These are phyloP conservation scores for Globodera rostochiensis DNA, from an alignment of 1,140 invertebrate genomes.

Conservation along the genomic window DNA sequence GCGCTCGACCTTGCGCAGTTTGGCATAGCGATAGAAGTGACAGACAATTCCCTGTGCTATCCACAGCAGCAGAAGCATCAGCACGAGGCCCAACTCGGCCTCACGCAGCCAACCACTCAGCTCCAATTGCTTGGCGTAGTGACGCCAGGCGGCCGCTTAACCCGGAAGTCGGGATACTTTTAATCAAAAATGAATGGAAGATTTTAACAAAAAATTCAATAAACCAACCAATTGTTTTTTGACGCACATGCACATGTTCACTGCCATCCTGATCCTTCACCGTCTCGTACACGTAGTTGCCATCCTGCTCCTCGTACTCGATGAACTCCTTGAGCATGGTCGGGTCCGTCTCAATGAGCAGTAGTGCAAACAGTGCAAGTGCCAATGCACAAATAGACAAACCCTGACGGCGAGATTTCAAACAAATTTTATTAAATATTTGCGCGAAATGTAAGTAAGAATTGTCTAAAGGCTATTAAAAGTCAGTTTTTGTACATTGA, in stretches of 20 bases:
- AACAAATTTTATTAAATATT: no score
- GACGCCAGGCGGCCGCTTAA: not conserved
- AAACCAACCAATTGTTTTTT: not conserved
- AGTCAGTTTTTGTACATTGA: conserved; percentile 5
- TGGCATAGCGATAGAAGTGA: conserved; percentile 24
- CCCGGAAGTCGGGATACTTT: no score
- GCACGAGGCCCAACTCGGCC: conserved; percentile 7
- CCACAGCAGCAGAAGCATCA: conserved; percentile 16
- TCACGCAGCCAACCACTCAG: not conserved
- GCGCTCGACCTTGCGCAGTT: conserved; percentile 14
- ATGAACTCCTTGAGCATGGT: not conserved
- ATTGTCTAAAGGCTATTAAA: no score
- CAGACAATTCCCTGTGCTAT: conserved; percentile 21
- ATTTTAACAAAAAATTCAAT: no score
- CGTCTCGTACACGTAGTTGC: not conserved
- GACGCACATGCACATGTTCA: not conserved
- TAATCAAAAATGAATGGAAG: no score
- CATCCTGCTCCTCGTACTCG: not conserved
- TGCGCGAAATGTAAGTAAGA: no score
- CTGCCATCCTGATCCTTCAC: not conserved
- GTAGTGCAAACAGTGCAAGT: not conserved
- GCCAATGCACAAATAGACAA: not conserved
- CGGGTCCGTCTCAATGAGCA: not conserved
- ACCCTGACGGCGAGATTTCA: not conserved
- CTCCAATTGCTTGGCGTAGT: not conserved